Evolutionary conservation across 2,113 vertebrate species (phyloP), one percentile per base, ranked within the genome.

Genomic region (Crotalus viridis): DNA sequence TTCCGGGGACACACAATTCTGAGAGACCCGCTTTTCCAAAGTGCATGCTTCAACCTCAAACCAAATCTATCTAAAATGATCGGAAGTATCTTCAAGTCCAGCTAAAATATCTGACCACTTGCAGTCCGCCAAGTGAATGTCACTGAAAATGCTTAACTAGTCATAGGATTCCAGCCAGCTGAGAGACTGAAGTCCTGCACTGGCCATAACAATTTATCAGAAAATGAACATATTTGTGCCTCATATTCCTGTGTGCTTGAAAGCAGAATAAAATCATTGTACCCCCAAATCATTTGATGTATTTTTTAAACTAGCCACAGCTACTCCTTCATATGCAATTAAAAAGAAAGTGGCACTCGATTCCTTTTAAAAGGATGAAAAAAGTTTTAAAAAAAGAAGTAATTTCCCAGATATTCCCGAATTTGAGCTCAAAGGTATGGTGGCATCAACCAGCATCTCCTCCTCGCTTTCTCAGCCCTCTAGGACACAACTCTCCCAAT

Each of bases 101-200:
- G 56, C 17, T 90, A 26, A 52, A 28, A 24, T 55, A 12, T 33
- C 19, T 91, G 56, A 33, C 19, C 89, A 64, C 69, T 26, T 1
- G 24, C n/a, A 54, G 55, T 56, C 26, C 55, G 51, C 12, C 56
- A 52, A 91, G 24, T 90, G 88, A 48, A 39, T 54, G 43, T 69
- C 46, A 54, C 1, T 86, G 69, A 86, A 90, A 85, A 89, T 55
- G 17, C 46, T 39, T 28, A 85, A 33, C 48, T 57, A 48, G 15
- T 55, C 22, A 61, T 10, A 91, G 90, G 90, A 86, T 91, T 81
- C 61, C 61, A 91, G 86, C 85, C 85, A 88, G 52, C 87, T 93
- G 55, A 93, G 92, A 90, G 1, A 91, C 69, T 85, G 95, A 94
- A 92, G 51, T n/a, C 56, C 90, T 91, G 89, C 10, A 90, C 86